A percentile compares a stretch with the other conserved stretches of the same genome.
These are phyloP conservation scores for Mastomys coucha DNA, from an alignment of 2,113 vertebrate species.

Conservation along the genomic window DNA sequence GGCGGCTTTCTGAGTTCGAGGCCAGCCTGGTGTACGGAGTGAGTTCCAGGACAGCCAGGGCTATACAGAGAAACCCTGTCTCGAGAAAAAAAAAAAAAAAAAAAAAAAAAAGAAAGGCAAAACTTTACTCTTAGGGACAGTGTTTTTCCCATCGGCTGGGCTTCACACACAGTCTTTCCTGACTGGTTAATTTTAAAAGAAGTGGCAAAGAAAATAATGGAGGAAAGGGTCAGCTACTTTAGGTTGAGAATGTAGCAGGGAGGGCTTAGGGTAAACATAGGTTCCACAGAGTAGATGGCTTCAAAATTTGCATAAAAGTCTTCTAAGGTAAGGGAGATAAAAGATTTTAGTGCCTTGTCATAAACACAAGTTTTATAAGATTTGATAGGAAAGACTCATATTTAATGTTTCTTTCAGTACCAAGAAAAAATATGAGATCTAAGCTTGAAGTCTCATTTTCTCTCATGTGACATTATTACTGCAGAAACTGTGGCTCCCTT, in stretches of 20 bases:
- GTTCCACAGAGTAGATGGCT: neutral
- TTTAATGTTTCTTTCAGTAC: neutral
- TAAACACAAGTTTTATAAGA: neutral
- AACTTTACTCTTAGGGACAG: neutral
- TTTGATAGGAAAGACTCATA: neutral
- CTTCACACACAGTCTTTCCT: neutral
- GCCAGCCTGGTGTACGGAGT: too few species aligned
- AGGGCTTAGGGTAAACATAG: neutral
- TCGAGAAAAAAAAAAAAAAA: too few species aligned
- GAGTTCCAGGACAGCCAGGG: too few species aligned
- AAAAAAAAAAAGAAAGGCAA: too few species aligned
- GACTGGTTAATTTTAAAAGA: slow-evolving; percentile 7
- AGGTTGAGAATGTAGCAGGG: too few species aligned
- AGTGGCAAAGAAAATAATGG: neutral
- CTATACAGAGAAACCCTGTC: too few species aligned
- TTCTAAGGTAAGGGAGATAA: neutral
- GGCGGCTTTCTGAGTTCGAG: too few species aligned
- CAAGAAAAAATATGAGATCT: neutral
- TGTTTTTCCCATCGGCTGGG: neutral
- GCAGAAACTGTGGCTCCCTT: neutral
- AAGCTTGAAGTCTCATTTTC: neutral
- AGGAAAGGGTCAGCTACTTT: neutral
- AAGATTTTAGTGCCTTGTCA: neutral
- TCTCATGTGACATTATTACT: neutral
- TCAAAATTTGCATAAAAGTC: neutral